Conservation (phyloP, 2,888 invertebrate species). For the Standfussiana lucernea region DNA sequence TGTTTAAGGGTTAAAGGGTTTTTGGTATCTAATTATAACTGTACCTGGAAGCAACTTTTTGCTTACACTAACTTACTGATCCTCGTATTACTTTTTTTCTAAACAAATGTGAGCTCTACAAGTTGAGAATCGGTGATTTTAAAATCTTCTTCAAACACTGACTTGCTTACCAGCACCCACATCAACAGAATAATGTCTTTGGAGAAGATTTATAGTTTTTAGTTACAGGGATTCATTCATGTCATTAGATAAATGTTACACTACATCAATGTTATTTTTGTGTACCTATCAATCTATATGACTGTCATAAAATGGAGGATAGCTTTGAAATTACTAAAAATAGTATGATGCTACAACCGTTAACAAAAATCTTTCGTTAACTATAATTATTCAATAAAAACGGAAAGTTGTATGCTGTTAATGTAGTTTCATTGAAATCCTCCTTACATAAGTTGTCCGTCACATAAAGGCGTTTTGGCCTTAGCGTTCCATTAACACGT, state of each 20-base stretch:
- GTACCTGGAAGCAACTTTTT: background rate
- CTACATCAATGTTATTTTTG: constrained; percentile 33
- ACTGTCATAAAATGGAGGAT: constrained; percentile 3
- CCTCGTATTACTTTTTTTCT: background rate
- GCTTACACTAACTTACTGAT: constrained; percentile 11
- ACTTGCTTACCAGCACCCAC: constrained; percentile 6
- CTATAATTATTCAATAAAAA: background rate
- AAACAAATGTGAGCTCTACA: constrained; percentile 14
- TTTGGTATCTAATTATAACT: background rate
- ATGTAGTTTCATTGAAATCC: constrained; percentile 32
- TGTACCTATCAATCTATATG: constrained; percentile 29
- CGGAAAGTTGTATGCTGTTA: background rate
- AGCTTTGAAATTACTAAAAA: constrained; percentile 43
- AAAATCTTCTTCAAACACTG: constrained; percentile 57
- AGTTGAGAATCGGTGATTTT: constrained; percentile 48
- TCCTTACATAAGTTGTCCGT: constrained; percentile 20
- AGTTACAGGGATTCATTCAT: constrained; percentile 32
- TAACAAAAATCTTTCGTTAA: background rate
- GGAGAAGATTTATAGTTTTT: constrained; percentile 46
- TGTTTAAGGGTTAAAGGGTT: constrained; percentile 3
- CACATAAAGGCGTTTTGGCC: constrained; percentile 67
- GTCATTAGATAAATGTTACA: constrained; percentile 47
- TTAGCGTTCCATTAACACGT: constrained; percentile 62
- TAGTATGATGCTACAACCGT: background rate
- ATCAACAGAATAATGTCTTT: constrained; percentile 20